These are phyloP conservation scores for Pterostichus madidus DNA, from an alignment of 2,888 invertebrate species.

Conservation along the genomic window DNA sequence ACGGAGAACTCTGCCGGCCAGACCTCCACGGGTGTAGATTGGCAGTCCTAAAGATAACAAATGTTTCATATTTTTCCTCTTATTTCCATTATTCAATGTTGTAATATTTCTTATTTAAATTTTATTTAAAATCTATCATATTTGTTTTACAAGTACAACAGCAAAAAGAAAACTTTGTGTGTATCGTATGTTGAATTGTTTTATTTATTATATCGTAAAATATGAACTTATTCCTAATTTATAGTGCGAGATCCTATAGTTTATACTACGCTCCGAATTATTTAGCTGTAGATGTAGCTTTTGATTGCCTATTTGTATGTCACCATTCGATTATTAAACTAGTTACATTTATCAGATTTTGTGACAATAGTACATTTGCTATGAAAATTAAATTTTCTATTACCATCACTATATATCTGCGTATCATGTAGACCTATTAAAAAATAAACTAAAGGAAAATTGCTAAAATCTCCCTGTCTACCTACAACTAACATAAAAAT, in stretches of 20 bases:
- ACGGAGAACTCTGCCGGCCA: constrained; percentile 77
- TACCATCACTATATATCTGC: not conserved
- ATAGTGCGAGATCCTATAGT: no score
- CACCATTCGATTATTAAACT: no score
- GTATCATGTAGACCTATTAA: constrained; percentile 8
- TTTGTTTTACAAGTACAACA: no score
- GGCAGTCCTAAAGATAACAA: constrained; percentile 81
- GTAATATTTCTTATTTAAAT: no score
- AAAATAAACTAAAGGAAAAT: not conserved
- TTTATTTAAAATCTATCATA: no score
- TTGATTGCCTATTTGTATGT: no score
- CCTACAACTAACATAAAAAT: not conserved
- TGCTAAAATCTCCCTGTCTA: not conserved
- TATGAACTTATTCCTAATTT: no score
- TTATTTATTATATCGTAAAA: no score
- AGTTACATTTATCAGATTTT: not conserved
- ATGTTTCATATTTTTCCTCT: no score
- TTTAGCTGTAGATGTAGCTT: no score
- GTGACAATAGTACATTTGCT: not conserved
- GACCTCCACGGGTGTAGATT: constrained; percentile 85
- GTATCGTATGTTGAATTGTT: no score
- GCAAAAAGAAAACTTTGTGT: not conserved
- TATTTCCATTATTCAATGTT: not conserved
- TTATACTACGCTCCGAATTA: no score
- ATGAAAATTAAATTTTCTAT: not conserved